phyloP scores from a whole-genome alignment of 1,140 invertebrate species.

The Yoshiicerus persimilis region DNA sequence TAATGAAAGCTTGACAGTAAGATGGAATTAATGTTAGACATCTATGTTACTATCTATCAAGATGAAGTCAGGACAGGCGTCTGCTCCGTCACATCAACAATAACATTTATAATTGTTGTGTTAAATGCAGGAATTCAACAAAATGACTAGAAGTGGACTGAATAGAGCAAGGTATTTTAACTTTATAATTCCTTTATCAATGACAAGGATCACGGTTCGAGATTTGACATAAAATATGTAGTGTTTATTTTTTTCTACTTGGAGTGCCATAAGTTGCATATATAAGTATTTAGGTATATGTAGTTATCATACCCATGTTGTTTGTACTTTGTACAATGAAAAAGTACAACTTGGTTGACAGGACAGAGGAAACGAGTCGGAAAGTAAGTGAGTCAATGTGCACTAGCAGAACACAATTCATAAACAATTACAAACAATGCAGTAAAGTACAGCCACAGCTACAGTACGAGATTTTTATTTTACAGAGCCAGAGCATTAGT shows the following conservation, averaged over 20 bases:
- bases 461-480: not conserved
- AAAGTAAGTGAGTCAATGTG: not conserved
- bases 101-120: not conserved
- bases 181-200: not conserved
- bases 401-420: not conserved
- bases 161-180: not conserved
- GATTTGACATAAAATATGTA: not conserved
- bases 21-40: not conserved
- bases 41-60: not conserved
- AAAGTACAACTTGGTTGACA: not conserved
- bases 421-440: not conserved
- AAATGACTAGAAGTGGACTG: not conserved
- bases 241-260: not conserved
- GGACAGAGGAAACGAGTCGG: not conserved
- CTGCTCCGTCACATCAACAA: not conserved
- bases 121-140: not conserved
- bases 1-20: not conserved
- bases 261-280: too few species aligned
- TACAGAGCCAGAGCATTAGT: not conserved
- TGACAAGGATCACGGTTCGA: not conserved
- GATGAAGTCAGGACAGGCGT: not conserved
- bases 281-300: not conserved
- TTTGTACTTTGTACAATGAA: too few species aligned
- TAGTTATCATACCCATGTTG: not conserved
- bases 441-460: not conserved